These are phyloP conservation scores for Hypolimnas misippus DNA, from an alignment of 2,888 invertebrate species.

Conservation along the genomic window DNA sequence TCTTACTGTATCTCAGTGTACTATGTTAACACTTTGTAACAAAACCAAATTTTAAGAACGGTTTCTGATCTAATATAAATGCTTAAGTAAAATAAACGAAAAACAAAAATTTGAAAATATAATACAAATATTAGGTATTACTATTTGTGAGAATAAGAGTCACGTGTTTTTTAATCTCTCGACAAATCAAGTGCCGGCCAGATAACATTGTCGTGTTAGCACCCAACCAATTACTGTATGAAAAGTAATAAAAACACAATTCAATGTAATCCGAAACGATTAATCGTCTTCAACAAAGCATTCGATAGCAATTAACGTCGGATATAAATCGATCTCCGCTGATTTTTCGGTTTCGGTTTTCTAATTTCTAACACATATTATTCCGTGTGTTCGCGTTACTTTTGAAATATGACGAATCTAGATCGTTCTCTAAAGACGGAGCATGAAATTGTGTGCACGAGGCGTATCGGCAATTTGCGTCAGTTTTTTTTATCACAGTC, in stretches of 20 bases:
- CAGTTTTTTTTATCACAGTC: constrained; percentile 82
- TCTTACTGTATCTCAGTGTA: too few relatives aligned
- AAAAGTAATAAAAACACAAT: constrained; percentile 12
- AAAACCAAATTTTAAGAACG: too few relatives aligned
- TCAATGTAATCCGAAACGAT: constrained; percentile 9
- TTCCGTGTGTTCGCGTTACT: constrained; percentile 54
- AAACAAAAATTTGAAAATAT: too few relatives aligned
- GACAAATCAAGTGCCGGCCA: not conserved
- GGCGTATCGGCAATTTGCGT: constrained; percentile 83
- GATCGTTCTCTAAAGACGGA: constrained; percentile 72
- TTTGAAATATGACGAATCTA: constrained; percentile 78
- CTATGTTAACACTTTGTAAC: too few relatives aligned
- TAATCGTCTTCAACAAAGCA: constrained; percentile 24
- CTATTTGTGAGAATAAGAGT: not conserved
- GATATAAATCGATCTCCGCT: constrained; percentile 46
- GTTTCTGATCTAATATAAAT: too few relatives aligned
- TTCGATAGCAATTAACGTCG: constrained; percentile 44
- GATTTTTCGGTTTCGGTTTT: constrained; percentile 45
- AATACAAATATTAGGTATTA: not conserved
- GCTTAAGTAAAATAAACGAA: too few relatives aligned
- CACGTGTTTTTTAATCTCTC: not conserved
- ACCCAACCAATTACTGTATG: not conserved
- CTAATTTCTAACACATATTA: constrained; percentile 48
- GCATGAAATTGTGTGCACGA: constrained; percentile 83
- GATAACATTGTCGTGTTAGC: constrained; percentile 6